Evolutionary conservation across 2,113 vertebrate species (phyloP).

Genomic region (Colius striatus): DNA sequence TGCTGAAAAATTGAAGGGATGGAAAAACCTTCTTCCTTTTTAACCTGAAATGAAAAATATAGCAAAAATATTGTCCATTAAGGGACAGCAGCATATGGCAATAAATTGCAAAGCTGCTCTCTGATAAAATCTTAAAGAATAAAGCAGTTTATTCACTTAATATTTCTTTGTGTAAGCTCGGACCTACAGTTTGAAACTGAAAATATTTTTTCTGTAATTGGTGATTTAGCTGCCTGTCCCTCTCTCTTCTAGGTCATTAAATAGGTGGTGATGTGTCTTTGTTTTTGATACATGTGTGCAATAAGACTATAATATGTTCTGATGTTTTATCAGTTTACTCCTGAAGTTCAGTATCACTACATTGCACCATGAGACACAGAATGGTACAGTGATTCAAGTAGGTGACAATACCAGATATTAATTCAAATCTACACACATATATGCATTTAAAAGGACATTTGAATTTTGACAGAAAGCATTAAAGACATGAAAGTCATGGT

Average conservation of each 20-base stretch:
- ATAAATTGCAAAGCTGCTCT: conserved; percentile 33
- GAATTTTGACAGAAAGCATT: conserved; percentile 38
- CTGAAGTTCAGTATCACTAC: not conserved
- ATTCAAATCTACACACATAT: not conserved
- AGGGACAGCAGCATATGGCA: conserved; percentile 4
- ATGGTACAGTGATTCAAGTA: not conserved
- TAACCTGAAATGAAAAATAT: conserved; percentile 45
- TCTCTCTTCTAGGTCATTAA: conserved; percentile 21
- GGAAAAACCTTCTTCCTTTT: conserved; percentile 41
- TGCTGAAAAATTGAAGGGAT: conserved; percentile 34
- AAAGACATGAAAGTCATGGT: conserved; percentile 39
- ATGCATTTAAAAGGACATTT: not conserved
- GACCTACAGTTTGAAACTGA: conserved; percentile 4
- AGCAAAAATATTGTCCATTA: conserved; percentile 26
- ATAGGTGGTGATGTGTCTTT: not conserved
- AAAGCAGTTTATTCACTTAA: not conserved
- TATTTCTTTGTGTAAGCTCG: conserved; percentile 1
- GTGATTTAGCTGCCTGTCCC: conserved; percentile 11
- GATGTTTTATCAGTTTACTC: not conserved
- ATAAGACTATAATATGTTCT: conserved; percentile 15
- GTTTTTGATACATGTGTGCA: conserved; percentile 12
- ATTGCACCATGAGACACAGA: not conserved
- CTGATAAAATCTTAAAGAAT: not conserved
- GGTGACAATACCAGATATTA: not conserved
- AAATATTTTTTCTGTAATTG: conserved; percentile 1